These are phyloP conservation scores for Cynaeus angustus DNA, from an alignment of 2,888 invertebrate genomes.

Conservation along the genomic window DNA sequence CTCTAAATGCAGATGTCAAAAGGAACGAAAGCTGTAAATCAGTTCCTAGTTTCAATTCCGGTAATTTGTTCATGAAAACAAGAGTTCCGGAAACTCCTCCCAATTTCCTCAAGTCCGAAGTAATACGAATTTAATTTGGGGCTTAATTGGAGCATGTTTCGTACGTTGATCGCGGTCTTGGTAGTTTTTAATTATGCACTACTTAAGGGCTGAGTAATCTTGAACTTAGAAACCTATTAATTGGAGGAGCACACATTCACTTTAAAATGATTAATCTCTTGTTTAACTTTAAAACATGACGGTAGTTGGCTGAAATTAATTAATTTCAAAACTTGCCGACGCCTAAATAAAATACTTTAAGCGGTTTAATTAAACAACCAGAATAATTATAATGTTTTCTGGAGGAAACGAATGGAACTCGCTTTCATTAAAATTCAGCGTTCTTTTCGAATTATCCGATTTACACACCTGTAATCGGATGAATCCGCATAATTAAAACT, in stretches of 20 bases:
- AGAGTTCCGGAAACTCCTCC: not conserved
- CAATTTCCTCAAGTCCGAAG: constrained; percentile 1
- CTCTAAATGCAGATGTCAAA: too few relatives aligned
- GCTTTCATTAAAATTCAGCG: constrained; percentile 11
- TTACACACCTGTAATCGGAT: not conserved
- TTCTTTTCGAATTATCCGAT: not conserved
- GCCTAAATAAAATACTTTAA: constrained; percentile 19
- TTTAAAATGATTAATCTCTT: constrained; percentile 23
- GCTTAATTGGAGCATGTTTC: constrained; percentile 4
- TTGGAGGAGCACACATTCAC: constrained; percentile 5
- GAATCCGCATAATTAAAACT: constrained; percentile 14
- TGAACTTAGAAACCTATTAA: constrained; percentile 19
- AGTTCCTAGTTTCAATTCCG: not conserved
- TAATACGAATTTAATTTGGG: constrained; percentile 18
- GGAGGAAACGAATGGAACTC: not conserved
- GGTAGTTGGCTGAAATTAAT: constrained; percentile 23
- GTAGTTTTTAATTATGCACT: constrained; percentile 16
- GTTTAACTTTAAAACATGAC: constrained; percentile 21
- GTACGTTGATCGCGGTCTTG: not conserved
- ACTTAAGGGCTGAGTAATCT: constrained; percentile 10
- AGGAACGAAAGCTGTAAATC: not conserved
- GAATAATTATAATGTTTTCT: constrained; percentile 8
- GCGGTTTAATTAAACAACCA: constrained; percentile 16
- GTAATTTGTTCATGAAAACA: constrained; percentile 1
- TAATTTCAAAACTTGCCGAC: constrained; percentile 17